Evolutionary conservation across 2,888 invertebrate species (phyloP), one percentile per base, ranked within the genome.

Genomic region (Athripsodes cinereus): DNA sequence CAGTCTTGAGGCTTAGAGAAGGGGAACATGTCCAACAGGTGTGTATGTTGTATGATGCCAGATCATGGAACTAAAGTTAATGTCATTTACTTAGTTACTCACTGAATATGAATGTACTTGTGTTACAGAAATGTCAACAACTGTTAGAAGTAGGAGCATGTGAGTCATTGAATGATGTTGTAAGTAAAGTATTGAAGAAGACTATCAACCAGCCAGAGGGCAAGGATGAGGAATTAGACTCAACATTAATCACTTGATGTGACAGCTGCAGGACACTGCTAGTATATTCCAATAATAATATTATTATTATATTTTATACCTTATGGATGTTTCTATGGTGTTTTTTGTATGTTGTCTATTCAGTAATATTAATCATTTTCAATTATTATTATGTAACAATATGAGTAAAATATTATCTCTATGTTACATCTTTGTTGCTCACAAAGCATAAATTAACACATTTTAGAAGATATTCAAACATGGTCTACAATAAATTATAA

Each of bases 161-260:
- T 66, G 96, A 96, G 71, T 89, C 95, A 2, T 78, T 97, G 63
- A 83, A 82, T 61, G 96, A 96, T 73, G 94, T 95, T 60, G 89
- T 93, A 65, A 86, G 85, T 69, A 95, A 95, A 78, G 90, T 92
- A 62, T 77, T 94, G 69, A 86, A 88, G 62, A 93, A 93, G 75
- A 81, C 86, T 16, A 78, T 85, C 60, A 81, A 83, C 35, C 88
- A 88, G 69, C 81, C 88, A 18, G 89, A 91, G 71, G 88, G 90
- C 65, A 90, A 90, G 71, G 90, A 93, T 72, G 94, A 95, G 69
- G 92, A 96, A 71, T 82, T 96, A 63, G 96, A 96, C 73, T 92
- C 92, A 71, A 96, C 96, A 57, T 78, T 96, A 70, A 81, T 92
- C 74, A 87, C 88, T 73, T 92, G 87, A 90, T 78, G 65, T 44